Base-by-base conservation (phyloP, 2,113 vertebrate genomes). In the Callaeas wilsoni region DNA sequence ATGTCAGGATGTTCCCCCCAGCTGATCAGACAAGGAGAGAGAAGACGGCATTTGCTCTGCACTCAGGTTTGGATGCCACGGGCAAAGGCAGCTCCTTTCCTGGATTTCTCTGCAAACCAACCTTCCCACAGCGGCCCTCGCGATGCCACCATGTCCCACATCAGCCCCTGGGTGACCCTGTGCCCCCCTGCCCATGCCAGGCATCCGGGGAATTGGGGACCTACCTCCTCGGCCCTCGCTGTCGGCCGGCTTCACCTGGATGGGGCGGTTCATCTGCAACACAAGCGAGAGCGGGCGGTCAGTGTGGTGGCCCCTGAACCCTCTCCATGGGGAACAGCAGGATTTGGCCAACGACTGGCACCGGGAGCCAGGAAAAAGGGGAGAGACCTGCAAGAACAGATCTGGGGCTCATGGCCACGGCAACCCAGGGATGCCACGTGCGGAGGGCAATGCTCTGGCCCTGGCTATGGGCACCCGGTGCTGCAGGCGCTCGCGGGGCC, bases 201-300 rank as follows among this genome's bases (percentile, higher is more conserved):
- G 71, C 35, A 49, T 11, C 17, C 0, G 0, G 25, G 29, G 35
- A 69, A 26, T 4, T 27, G 46, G 96, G 91, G 90, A 98, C 98
- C 98, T 99, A 99, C 99, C 99, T 99, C 99, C 99, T 98, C 99
- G 98, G 98, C 99, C 99, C 98, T 99, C 99, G 80, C 99, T 99
- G 98, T 99, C 99, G 46, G 99, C 99, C 41, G 99, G 99, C 96
- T 99, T 99, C 98, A 99, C 99, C 98, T 99, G 99, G 98, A 99
- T 99, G 91, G 99, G 99, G 91, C 99, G 98, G 96, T 99, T 99
- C 99, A 99, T 99, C 99, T 99, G 98, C 94, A 98, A 98, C 79
- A 97, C 75, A 30, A 94, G 71, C 0, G 13, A 91, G 84, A 85
- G 91, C 1, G 1, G 56, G 22, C 1, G 4, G 64, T 89, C 46